Conservation (phyloP, 2,888 invertebrate genomes). For the Camponotus fellah region DNA sequence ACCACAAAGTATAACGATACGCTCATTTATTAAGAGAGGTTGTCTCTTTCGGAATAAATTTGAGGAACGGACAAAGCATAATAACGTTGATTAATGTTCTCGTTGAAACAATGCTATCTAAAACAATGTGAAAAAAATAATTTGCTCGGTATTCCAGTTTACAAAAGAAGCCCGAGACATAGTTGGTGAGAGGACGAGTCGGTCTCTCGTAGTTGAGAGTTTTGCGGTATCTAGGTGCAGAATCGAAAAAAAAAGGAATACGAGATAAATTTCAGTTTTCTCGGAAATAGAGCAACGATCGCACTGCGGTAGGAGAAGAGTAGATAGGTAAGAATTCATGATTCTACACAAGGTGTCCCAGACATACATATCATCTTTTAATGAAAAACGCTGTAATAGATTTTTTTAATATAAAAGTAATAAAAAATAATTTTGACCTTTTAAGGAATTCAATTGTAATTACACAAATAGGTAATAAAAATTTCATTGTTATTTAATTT, state of each 20-base stretch:
- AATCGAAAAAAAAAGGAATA: slow-evolving; percentile 11
- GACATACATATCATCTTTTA: slow-evolving; percentile 38
- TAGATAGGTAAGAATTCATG: slow-evolving; percentile 35
- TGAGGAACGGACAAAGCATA: not conserved
- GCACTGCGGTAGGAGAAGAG: slow-evolving; percentile 64
- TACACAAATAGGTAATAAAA: not conserved
- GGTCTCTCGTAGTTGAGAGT: not conserved
- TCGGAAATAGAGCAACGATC: slow-evolving; percentile 56
- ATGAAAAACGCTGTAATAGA: not conserved
- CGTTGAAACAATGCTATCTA: not conserved
- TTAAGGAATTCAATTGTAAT: not conserved
- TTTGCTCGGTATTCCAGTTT: not conserved
- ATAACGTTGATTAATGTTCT: not conserved
- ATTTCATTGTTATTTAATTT: slow-evolving; percentile 1
- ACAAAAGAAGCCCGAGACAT: not conserved
- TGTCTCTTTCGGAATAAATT: not conserved
- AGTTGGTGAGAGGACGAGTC: slow-evolving; percentile 1
- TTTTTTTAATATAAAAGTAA: not conserved
- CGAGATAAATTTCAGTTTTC: slow-evolving; percentile 38
- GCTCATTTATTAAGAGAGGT: not conserved
- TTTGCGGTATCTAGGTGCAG: not conserved
- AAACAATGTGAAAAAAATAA: not conserved
- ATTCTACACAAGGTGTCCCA: slow-evolving; percentile 39
- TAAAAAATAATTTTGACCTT: not conserved
- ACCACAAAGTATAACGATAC: no score